Percentiles rank a stretch among this genome's conserved stretches.
Evolutionary conservation across 1,140 invertebrate species (phyloP).

Genomic region (Euura lappo): DNA sequence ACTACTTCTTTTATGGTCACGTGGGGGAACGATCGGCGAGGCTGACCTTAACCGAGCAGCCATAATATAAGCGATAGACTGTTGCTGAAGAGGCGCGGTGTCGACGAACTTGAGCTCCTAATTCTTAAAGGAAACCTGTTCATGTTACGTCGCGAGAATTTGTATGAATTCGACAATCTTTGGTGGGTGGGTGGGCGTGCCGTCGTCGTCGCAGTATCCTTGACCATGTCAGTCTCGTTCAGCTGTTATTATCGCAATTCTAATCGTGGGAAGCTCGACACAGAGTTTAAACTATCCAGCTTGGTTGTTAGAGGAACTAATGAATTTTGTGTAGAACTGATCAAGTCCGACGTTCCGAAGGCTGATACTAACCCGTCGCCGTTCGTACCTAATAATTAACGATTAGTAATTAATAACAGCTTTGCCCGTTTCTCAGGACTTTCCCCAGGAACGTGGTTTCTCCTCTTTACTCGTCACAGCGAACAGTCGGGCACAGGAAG

Average conservation of each 20-base stretch:
- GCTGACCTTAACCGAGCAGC: background rate
- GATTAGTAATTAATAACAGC: constrained; percentile 1
- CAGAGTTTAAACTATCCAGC: too few relatives aligned
- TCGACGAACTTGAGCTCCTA: background rate
- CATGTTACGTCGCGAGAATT: background rate
- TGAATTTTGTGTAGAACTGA: too few relatives aligned
- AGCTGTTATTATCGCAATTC: too few relatives aligned
- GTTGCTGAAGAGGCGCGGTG: background rate
- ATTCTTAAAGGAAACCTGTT: constrained; percentile 2
- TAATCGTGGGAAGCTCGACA: too few relatives aligned
- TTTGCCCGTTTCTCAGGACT: background rate
- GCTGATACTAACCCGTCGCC: background rate
- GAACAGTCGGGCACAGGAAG: too few relatives aligned
- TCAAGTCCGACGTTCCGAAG: too few relatives aligned
- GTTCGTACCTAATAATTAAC: background rate
- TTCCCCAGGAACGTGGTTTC: background rate
- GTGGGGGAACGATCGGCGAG: background rate
- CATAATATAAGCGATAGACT: too few relatives aligned
- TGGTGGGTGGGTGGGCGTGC: too few relatives aligned
- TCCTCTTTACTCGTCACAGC: too few relatives aligned
- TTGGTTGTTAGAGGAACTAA: too few relatives aligned
- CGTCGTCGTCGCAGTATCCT: too few relatives aligned
- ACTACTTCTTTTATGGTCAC: background rate
- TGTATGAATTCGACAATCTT: background rate
- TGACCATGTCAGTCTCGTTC: too few relatives aligned